These are phyloP conservation scores for Lampropteryx suffumata DNA, from an alignment of 2,888 invertebrate species.

Conservation along the genomic window DNA sequence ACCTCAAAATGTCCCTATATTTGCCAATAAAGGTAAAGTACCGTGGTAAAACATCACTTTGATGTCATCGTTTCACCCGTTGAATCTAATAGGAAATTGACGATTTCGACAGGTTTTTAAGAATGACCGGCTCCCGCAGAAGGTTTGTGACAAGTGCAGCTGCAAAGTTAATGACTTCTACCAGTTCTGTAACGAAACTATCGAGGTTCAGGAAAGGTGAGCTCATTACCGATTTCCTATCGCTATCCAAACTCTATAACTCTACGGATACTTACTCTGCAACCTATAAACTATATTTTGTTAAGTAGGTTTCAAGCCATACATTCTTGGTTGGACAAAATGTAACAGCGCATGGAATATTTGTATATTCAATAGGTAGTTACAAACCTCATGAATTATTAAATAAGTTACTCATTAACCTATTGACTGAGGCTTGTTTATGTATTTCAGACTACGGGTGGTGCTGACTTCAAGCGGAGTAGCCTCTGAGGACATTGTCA, in stretches of 20 bases:
- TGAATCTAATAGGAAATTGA: constrained; percentile 13
- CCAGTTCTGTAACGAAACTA: constrained; percentile 87
- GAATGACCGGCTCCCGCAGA: constrained; percentile 87
- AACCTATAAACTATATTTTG: no score
- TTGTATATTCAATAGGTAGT: no score
- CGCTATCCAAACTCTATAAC: not conserved
- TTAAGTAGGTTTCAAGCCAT: no score
- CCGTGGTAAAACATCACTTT: constrained; percentile 2
- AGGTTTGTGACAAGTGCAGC: constrained; percentile 87
- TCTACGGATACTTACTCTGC: no score
- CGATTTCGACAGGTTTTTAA: constrained; percentile 80
- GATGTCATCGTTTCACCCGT: constrained; percentile 19
- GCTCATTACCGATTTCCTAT: constrained; percentile 30
- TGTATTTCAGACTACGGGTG: constrained; percentile 54
- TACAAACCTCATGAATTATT: constrained; percentile 2
- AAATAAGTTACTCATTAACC: constrained; percentile 2
- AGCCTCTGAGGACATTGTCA: constrained; percentile 43
- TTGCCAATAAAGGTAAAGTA: constrained; percentile 87
- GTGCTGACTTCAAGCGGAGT: constrained; percentile 40
- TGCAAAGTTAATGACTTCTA: constrained; percentile 88
- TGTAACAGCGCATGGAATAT: no score
- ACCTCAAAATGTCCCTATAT: constrained; percentile 87
- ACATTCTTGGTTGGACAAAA: no score
- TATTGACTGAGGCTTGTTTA: constrained; percentile 7
- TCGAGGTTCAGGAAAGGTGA: constrained; percentile 85